These are phyloP conservation scores for Monarcha castaneiventris DNA, from an alignment of 2,113 vertebrate genomes.

Conservation along the genomic window DNA sequence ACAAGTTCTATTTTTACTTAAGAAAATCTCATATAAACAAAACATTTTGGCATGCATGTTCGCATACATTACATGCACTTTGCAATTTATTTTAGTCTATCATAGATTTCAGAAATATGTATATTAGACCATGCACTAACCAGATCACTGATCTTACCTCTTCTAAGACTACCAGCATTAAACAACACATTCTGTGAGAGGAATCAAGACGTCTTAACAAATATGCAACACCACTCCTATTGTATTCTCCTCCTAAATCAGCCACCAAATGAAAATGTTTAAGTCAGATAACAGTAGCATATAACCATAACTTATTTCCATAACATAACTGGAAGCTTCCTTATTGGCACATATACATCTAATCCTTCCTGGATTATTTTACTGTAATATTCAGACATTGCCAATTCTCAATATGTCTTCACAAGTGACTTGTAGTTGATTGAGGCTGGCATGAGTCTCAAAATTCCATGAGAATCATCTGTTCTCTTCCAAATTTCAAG, in stretches of 20 bases:
- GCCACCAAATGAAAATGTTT: background rate
- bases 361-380: slow-evolving; percentile 23
- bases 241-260: background rate
- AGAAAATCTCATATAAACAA: background rate
- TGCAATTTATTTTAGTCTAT: background rate
- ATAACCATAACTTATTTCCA: background rate
- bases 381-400: background rate
- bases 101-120: background rate
- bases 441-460: slow-evolving; percentile 34
- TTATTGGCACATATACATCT: background rate
- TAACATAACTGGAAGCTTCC: background rate
- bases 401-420: slow-evolving; percentile 36
- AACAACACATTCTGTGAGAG: background rate
- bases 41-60: background rate
- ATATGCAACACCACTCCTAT: background rate
- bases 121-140: background rate
- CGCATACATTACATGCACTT: background rate
- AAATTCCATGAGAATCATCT: slow-evolving; percentile 56
- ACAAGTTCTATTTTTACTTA: background rate
- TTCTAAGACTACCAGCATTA: background rate
- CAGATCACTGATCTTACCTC: background rate
- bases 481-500: slow-evolving; percentile 50
- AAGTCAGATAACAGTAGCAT: background rate
- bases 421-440: slow-evolving; percentile 51
- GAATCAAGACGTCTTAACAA: background rate